A percentile compares a stretch with the other conserved stretches of the same genome.
These are phyloP conservation scores for Carposina sasakii DNA, from an alignment of 1,140 invertebrate species.

Conservation along the genomic window DNA sequence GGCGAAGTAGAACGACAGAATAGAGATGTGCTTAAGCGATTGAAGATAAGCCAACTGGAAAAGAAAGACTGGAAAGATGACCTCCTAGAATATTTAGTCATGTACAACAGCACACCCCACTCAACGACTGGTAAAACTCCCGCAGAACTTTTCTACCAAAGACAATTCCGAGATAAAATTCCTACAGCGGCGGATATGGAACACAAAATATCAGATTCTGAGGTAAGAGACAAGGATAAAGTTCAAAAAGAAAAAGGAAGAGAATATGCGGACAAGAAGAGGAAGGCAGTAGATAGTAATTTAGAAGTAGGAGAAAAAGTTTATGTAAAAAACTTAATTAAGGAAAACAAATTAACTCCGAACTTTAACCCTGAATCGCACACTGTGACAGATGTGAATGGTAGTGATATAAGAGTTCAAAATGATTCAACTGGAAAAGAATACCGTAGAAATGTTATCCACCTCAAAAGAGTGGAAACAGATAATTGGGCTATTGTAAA, in stretches of 20 bases:
- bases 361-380: background rate
- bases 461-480: slow-evolving; percentile 10
- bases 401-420: background rate
- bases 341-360: slow-evolving; percentile 4
- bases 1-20: slow-evolving; percentile 1
- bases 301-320: slow-evolving; percentile 13
- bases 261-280: slow-evolving; percentile 9
- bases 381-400: background rate
- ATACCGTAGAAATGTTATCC: slow-evolving; percentile 9
- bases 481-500: no score
- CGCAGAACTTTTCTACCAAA: slow-evolving; percentile 22
- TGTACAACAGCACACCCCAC: slow-evolving; percentile 31
- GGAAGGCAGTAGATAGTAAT: slow-evolving; percentile 1
- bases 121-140: slow-evolving; percentile 21
- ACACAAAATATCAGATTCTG: background rate
- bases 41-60: background rate
- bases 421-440: slow-evolving; percentile 3
- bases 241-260: slow-evolving; percentile 12
- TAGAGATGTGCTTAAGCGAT: background rate
- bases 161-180: slow-evolving; percentile 18
- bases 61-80: background rate
- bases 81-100: slow-evolving; percentile 19
- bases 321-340: slow-evolving; percentile 11
- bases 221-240: slow-evolving; percentile 11
- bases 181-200: slow-evolving; percentile 1